Base-by-base conservation (phyloP, 2,113 vertebrate genomes). In the Toxotes chatareus region DNA sequence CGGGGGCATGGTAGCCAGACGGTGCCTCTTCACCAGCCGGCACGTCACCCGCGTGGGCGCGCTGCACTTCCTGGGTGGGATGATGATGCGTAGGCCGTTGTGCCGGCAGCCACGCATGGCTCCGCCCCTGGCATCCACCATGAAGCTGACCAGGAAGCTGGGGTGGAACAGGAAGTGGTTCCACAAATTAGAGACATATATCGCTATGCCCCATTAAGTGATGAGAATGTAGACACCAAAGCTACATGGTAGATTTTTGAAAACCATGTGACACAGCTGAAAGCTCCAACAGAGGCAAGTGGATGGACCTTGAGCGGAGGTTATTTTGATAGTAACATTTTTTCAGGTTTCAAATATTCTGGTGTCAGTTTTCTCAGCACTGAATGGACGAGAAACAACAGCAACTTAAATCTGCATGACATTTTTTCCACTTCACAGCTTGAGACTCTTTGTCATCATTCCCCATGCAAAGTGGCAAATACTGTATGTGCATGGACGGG, bases 71-170 rank as follows among this genome's bases (percentile, higher is more conserved):
- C 96, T 96, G 0, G 98, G 98, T 0, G 98, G 98, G 66, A 99
- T 97, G 75, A 99, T 97, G 86, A 99, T 98, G 16, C 98, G 95
- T 0, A 99, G 95, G 17, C 98, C 98, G 0, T 99, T 98, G 86
- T 99, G 98, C 17, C 98, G 95, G 89, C 98, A 99, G 0, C 98
- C 98, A 3, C 97, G 91, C 98, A 99, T 99, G 67, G 98, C 97
- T 8, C 98, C 98, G 2, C 98, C 98, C 36, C 98, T 96, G 46
- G 98, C 98, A 1, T 99, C 98, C 93, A 99, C 98, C 98, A 99
- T 99, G 89, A 99, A 99, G 90, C 98, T 99, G 83, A 99, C 98
- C 84, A 99, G 95, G 93, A 99, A 99, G 91, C 98, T 99, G 91
- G 34, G 2, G 13, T 0, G 27, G 31, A 34, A 71, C 1, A 72